A percentile compares a stretch with the other conserved stretches of the same genome.
These are phyloP conservation scores for Furcifer pardalis DNA, from an alignment of 2,797 vertebrate species.

Conservation along the genomic window DNA sequence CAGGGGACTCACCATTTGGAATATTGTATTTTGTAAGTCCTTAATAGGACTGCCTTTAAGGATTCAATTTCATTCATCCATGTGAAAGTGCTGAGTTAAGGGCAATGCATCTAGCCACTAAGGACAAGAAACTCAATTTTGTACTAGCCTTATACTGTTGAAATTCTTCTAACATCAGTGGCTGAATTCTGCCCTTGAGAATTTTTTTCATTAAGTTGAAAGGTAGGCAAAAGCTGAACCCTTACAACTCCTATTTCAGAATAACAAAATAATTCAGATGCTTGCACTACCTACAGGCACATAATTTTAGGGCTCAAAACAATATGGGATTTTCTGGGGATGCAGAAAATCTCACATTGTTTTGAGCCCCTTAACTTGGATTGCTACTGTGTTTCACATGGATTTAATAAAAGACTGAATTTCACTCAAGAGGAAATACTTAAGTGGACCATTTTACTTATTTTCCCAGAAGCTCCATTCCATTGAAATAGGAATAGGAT, in stretches of 20 bases:
- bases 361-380: not conserved
- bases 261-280: not conserved
- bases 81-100: not conserved
- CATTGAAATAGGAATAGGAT: not conserved
- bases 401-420: not conserved
- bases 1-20: too few relatives aligned
- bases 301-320: too few relatives aligned
- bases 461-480: rapidly evolving
- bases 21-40: not conserved
- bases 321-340: too few relatives aligned
- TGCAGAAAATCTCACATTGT: not conserved
- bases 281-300: not conserved
- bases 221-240: not conserved
- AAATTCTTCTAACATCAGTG: not conserved
- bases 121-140: not conserved
- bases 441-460: rapidly evolving
- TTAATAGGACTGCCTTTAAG: not conserved
- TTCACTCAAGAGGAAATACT: not conserved
- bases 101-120: not conserved
- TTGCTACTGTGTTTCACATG: not conserved
- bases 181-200: not conserved
- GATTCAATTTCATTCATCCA: not conserved
- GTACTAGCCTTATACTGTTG: not conserved
- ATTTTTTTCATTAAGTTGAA: not conserved
- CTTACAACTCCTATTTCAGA: not conserved